phyloP scores from a whole-genome alignment of 2,888 invertebrate species.

The Trachelus stipa region DNA sequence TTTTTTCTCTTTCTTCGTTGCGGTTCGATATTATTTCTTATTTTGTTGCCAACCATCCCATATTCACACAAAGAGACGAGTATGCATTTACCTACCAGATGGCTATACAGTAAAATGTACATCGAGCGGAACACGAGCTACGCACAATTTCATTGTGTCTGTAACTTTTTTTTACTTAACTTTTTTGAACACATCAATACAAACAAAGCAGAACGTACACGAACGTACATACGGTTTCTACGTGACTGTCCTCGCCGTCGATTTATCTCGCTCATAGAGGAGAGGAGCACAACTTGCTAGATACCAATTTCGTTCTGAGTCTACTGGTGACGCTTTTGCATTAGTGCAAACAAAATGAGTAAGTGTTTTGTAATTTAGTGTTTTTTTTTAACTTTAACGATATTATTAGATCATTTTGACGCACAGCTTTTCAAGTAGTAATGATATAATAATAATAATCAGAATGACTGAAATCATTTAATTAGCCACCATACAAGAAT shows the following conservation, averaged over 20 bases:
- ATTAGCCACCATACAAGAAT: neutral
- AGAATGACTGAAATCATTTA: neutral
- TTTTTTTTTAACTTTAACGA: neutral
- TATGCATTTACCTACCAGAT: neutral
- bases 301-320: neutral
- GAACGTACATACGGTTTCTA: neutral
- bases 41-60: neutral
- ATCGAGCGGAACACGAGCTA: neutral
- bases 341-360: neutral
- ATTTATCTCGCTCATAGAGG: neutral
- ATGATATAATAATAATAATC: no score
- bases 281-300: neutral
- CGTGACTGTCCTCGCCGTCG: neutral
- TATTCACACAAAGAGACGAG: neutral
- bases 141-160: constrained; percentile 4
- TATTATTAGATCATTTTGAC: neutral
- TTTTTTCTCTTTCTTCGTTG: neutral
- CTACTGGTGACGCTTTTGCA: neutral
- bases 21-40: neutral
- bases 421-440: neutral
- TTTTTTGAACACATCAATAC: neutral
- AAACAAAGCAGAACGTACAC: neutral
- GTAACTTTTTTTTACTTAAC: neutral
- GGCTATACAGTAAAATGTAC: neutral
- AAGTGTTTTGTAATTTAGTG: neutral